These are phyloP conservation scores for Sorex fumeus DNA, from an alignment of 2,113 vertebrate species.

Conservation along the genomic window DNA sequence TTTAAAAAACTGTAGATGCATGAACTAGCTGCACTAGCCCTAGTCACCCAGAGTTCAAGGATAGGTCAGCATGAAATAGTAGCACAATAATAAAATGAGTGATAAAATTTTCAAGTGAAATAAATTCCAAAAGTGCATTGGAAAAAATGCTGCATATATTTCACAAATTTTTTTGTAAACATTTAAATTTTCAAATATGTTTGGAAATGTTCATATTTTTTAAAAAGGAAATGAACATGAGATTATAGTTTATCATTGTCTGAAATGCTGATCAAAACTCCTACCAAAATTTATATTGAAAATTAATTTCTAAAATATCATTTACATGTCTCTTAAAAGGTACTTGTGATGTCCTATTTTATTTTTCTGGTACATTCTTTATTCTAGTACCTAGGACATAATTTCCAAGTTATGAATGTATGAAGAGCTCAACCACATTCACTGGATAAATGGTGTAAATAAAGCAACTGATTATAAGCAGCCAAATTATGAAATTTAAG, in stretches of 20 bases:
- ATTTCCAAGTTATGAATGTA: background rate
- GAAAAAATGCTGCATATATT: constrained; percentile 2
- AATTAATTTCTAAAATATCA: background rate
- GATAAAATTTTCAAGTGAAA: constrained; percentile 70
- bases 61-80: constrained; percentile 72
- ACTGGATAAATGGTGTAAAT: background rate
- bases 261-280: background rate
- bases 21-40: constrained; percentile 24
- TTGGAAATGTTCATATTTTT: background rate
- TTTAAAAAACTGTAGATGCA: constrained; percentile 37
- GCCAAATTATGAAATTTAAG: constrained; percentile 24
- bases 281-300: background rate
- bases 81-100: constrained; percentile 72
- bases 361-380: background rate
- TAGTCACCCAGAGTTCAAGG: constrained; percentile 65
- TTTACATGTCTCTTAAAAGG: background rate
- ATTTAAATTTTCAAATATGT: constrained; percentile 7
- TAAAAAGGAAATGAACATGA: background rate
- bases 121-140: constrained; percentile 17
- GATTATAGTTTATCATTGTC: background rate
- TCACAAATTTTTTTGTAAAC: constrained; percentile 34
- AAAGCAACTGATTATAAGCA: background rate
- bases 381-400: background rate
- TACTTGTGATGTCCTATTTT: background rate
- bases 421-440: background rate